A percentile compares a stretch with the other conserved stretches of the same genome.
phyloP scores from a whole-genome alignment of 2,797 vertebrate genomes.

The Girardinus metallicus region DNA sequence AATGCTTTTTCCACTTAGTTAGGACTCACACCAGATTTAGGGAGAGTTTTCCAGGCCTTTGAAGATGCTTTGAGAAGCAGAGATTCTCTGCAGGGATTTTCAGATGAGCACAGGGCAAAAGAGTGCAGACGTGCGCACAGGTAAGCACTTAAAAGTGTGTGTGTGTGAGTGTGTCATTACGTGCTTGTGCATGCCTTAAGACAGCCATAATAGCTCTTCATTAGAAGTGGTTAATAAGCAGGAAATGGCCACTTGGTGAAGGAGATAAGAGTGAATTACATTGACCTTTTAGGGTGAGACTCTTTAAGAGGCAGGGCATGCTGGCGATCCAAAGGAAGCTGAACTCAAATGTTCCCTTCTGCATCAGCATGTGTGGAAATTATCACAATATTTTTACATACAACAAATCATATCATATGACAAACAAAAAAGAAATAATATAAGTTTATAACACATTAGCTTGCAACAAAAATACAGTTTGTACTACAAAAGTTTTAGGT shows the following conservation, averaged over 20 bases:
- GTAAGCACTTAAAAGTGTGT: background rate
- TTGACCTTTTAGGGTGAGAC: slow-evolving; percentile 52
- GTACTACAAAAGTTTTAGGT: background rate
- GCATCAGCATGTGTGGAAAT: background rate
- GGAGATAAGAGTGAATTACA: slow-evolving; percentile 54
- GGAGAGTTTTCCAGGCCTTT: slow-evolving; percentile 51
- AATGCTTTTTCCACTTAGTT: slow-evolving; percentile 43
- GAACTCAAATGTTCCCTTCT: slow-evolving; percentile 6
- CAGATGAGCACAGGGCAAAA: slow-evolving; percentile 37
- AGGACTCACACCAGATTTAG: slow-evolving; percentile 33
- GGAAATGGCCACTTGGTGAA: slow-evolving; percentile 51
- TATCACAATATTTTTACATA: background rate
- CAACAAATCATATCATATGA: background rate
- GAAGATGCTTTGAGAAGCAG: slow-evolving; percentile 50
- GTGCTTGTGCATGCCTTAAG: slow-evolving; percentile 23
- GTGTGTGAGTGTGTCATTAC: background rate
- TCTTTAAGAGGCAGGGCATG: slow-evolving; percentile 29
- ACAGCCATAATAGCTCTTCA: slow-evolving; percentile 36
- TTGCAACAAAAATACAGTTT: background rate
- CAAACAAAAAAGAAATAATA: background rate
- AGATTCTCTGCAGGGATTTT: slow-evolving; percentile 53
- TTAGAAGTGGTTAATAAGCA: slow-evolving; percentile 57
- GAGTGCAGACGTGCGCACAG: slow-evolving; percentile 11
- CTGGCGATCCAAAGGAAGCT: slow-evolving; percentile 40
- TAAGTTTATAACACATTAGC: background rate